These are phyloP conservation scores for Propithecus deckenii DNA, from an alignment of 2,797 vertebrate genomes.

Conservation along the genomic window DNA sequence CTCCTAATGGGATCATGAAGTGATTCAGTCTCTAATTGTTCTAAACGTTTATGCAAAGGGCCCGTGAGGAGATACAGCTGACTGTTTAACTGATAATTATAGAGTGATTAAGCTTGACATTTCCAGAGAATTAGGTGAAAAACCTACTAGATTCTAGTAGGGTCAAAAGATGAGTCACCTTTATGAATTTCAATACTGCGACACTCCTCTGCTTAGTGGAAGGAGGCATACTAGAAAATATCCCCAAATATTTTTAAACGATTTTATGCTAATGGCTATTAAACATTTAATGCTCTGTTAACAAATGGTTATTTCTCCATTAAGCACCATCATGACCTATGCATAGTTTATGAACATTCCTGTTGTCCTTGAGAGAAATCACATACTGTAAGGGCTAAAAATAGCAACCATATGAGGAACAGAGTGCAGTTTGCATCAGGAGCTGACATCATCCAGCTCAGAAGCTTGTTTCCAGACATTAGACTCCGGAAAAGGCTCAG, in stretches of 20 bases:
- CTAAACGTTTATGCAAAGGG: slow-evolving; percentile 69
- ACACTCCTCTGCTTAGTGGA: background rate
- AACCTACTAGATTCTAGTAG: slow-evolving; percentile 51
- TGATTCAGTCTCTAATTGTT: slow-evolving; percentile 56
- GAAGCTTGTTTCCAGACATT: slow-evolving; percentile 31
- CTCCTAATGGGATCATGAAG: background rate
- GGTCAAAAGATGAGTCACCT: slow-evolving; percentile 65
- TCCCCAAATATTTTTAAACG: background rate
- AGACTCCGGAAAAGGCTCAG: slow-evolving; percentile 18
- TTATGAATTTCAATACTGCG: slow-evolving; percentile 56
- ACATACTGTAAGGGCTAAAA: slow-evolving; percentile 69
- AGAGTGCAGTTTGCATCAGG: slow-evolving; percentile 54
- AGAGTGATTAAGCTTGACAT: slow-evolving; percentile 70
- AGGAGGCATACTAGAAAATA: background rate
- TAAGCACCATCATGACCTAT: slow-evolving; percentile 77
- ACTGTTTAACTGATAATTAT: slow-evolving; percentile 71
- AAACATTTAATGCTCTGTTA: slow-evolving; percentile 81
- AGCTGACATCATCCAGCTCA: slow-evolving; percentile 40
- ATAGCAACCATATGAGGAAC: slow-evolving; percentile 23
- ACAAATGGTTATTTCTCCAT: slow-evolving; percentile 80
- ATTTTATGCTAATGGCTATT: slow-evolving; percentile 77
- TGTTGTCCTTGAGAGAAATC: slow-evolving; percentile 80
- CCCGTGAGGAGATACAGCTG: slow-evolving; percentile 39
- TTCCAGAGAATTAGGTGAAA: slow-evolving; percentile 65
- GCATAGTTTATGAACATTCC: slow-evolving; percentile 80